Evolutionary conservation across 2,113 vertebrate genomes (phyloP).

Genomic region (Poeciliopsis retropinna): DNA sequence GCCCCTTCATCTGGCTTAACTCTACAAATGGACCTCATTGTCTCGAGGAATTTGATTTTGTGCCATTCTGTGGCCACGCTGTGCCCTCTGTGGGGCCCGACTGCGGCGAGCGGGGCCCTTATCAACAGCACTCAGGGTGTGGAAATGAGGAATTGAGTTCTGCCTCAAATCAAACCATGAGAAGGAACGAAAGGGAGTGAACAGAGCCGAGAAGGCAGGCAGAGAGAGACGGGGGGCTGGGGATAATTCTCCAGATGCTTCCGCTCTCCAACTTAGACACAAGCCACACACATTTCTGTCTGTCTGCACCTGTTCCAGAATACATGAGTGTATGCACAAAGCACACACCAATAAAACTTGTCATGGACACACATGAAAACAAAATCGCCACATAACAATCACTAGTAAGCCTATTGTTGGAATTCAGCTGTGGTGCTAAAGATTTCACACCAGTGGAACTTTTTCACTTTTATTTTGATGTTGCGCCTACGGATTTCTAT

Average conservation of each 20-base stretch:
- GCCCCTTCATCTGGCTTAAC: constrained; percentile 78
- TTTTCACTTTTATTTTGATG: neutral
- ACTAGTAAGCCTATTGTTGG: constrained; percentile 44
- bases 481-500: neutral
- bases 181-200: constrained; percentile 28
- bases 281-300: constrained; percentile 36
- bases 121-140: constrained; percentile 80
- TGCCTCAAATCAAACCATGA: constrained; percentile 71
- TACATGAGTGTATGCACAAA: neutral
- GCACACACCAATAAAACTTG: constrained; percentile 11
- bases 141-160: constrained; percentile 76
- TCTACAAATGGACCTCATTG: constrained; percentile 82
- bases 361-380: constrained; percentile 15
- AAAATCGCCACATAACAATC: constrained; percentile 19
- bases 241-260: constrained; percentile 51
- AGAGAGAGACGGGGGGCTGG: neutral
- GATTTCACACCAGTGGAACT: neutral
- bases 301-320: constrained; percentile 27
- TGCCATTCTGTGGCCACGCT: constrained; percentile 65
- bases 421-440: constrained; percentile 35
- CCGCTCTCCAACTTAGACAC: constrained; percentile 40
- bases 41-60: constrained; percentile 81
- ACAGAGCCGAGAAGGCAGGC: constrained; percentile 15
- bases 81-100: constrained; percentile 69
- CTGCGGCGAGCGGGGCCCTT: constrained; percentile 70